Percentiles rank a stretch among this genome's conserved stretches.
phyloP scores from a whole-genome alignment of 2,797 vertebrate genomes.

The Megaceryle alcyon region DNA sequence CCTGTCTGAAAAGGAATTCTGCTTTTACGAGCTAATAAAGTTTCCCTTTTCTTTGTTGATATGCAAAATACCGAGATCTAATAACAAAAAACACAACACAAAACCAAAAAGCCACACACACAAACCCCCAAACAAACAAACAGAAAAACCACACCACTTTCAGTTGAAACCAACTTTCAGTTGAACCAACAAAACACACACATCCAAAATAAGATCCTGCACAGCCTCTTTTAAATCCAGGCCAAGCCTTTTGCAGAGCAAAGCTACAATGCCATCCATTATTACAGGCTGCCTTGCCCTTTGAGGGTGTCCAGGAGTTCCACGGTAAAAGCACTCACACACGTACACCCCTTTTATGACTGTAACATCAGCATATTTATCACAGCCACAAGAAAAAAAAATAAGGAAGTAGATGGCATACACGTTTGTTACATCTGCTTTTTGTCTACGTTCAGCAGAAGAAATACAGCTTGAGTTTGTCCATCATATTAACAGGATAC shows the following conservation, averaged over 20 bases:
- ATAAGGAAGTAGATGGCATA: background rate
- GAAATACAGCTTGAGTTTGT: background rate
- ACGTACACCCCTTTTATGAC: accelerated
- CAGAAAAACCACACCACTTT: no score
- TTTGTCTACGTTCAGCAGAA: background rate
- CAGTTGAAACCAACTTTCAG: background rate
- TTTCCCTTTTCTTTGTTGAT: background rate
- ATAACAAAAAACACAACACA: background rate
- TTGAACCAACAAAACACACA: background rate
- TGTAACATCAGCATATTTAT: background rate
- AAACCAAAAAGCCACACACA: background rate
- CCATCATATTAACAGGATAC: background rate
- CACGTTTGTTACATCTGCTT: background rate
- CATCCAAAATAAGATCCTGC: background rate
- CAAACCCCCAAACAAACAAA: no score
- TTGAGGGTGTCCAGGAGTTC: background rate
- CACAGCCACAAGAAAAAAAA: background rate
- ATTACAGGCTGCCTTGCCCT: background rate
- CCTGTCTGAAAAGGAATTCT: background rate
- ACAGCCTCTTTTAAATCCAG: background rate
- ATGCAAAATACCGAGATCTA: background rate
- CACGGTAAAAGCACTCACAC: background rate
- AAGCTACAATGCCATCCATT: background rate
- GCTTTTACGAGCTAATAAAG: background rate
- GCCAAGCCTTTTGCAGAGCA: background rate